A percentile compares a stretch with the other conserved stretches of the same genome.
phyloP scores from a whole-genome alignment of 2,113 vertebrate species.

The Acanthisitta chloris region DNA sequence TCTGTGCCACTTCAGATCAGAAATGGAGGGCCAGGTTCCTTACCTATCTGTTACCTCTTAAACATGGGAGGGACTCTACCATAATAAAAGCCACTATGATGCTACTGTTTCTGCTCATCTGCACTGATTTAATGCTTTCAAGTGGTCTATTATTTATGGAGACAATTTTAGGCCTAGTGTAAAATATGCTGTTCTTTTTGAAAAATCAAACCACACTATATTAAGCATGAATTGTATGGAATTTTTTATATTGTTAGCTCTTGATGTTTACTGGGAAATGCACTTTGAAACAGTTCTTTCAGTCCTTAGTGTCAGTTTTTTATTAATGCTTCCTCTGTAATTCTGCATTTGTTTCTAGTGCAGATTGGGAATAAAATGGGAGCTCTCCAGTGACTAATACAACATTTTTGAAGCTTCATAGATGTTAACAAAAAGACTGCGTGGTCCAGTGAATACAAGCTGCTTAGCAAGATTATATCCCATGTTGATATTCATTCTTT shows the following conservation, averaged over 20 bases:
- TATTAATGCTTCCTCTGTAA: constrained; percentile 40
- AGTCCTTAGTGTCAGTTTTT: constrained; percentile 12
- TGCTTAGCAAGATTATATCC: neutral
- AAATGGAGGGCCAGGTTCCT: neutral
- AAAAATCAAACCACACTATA: neutral
- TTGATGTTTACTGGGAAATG: neutral
- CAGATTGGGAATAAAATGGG: neutral
- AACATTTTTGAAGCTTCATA: neutral
- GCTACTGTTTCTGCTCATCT: neutral
- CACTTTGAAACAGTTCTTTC: constrained; percentile 8
- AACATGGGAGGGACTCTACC: neutral
- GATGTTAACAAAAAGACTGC: neutral
- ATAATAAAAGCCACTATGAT: neutral
- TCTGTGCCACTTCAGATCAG: neutral
- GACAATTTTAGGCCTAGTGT: neutral
- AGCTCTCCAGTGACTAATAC: neutral
- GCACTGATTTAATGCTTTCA: neutral
- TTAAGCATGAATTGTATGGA: neutral
- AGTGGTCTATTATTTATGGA: constrained; percentile 10
- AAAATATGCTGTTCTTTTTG: neutral
- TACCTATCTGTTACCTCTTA: neutral
- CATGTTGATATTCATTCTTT: neutral
- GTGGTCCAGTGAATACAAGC: neutral
- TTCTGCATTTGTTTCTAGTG: constrained; percentile 27
- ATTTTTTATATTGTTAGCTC: neutral